These are phyloP conservation scores for Gastrophryne carolinensis DNA, from an alignment of 2,797 vertebrate species.

Conservation along the genomic window DNA sequence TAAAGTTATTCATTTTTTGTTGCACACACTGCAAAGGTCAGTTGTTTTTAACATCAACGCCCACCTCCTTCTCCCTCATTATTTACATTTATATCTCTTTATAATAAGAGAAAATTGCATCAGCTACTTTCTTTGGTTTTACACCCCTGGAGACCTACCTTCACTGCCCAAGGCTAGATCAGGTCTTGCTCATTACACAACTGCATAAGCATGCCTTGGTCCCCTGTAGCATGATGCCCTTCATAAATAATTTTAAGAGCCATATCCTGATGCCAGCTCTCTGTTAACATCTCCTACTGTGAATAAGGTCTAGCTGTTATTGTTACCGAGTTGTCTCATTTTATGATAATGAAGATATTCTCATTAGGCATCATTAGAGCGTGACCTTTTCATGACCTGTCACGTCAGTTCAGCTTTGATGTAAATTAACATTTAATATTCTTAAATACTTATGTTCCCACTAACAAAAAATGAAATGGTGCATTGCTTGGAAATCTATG, in stretches of 20 bases:
- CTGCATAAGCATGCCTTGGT: neutral
- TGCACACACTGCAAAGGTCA: too few relatives aligned
- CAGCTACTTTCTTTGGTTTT: neutral
- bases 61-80: too few relatives aligned
- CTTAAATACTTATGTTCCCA: constrained; percentile 64
- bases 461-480: constrained; percentile 71
- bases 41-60: too few relatives aligned
- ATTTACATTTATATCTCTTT: too few relatives aligned
- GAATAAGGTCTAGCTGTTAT: constrained; percentile 27
- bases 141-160: neutral
- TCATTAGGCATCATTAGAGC: constrained; percentile 44
- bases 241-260: neutral
- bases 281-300: constrained; percentile 29
- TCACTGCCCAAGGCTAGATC: neutral
- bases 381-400: constrained; percentile 51
- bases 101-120: too few relatives aligned
- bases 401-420: constrained; percentile 35
- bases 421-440: constrained; percentile 65
- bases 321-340: constrained; percentile 7
- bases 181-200: neutral
- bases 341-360: constrained; percentile 37
- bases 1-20: too few relatives aligned
- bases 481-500: constrained; percentile 66
- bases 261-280: neutral
- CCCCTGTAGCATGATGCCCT: neutral